Evolutionary conservation across 2,888 invertebrate species (phyloP).

Genomic region (Hemaris fuciformis): DNA sequence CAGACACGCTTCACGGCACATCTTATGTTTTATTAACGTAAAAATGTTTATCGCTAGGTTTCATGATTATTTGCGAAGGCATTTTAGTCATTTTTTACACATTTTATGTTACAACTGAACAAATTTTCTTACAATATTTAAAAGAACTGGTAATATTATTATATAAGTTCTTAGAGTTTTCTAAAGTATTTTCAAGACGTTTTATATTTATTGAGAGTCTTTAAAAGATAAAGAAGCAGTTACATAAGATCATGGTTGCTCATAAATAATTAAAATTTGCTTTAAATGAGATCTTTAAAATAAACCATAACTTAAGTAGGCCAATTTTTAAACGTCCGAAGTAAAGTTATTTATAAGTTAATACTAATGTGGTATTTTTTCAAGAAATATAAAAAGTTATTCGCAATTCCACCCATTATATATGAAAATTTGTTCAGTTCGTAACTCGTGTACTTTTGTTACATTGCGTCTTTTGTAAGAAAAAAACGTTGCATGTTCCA

Average conservation of each 20-base stretch:
- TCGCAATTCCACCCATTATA: not conserved
- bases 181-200: constrained; percentile 3
- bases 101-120: not conserved
- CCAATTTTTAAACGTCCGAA: too few relatives aligned
- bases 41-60: constrained; percentile 8
- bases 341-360: too few relatives aligned
- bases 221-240: too few relatives aligned
- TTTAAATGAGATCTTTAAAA: too few relatives aligned
- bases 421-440: constrained; percentile 12
- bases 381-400: too few relatives aligned
- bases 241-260: too few relatives aligned
- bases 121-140: not conserved
- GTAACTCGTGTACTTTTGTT: constrained; percentile 46
- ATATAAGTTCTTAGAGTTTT: too few relatives aligned
- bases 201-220: too few relatives aligned
- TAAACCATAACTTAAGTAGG: too few relatives aligned
- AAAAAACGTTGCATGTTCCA: constrained; percentile 59
- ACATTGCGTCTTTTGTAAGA: constrained; percentile 60
- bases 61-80: not conserved
- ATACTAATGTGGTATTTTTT: too few relatives aligned
- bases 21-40: constrained; percentile 5
- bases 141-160: not conserved
- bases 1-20: not conserved
- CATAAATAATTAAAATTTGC: too few relatives aligned
- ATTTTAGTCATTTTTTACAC: not conserved